Percentiles rank a stretch among this genome's conserved stretches.
phyloP scores from a whole-genome alignment of 2,113 vertebrate genomes.

The Equus przewalskii region DNA sequence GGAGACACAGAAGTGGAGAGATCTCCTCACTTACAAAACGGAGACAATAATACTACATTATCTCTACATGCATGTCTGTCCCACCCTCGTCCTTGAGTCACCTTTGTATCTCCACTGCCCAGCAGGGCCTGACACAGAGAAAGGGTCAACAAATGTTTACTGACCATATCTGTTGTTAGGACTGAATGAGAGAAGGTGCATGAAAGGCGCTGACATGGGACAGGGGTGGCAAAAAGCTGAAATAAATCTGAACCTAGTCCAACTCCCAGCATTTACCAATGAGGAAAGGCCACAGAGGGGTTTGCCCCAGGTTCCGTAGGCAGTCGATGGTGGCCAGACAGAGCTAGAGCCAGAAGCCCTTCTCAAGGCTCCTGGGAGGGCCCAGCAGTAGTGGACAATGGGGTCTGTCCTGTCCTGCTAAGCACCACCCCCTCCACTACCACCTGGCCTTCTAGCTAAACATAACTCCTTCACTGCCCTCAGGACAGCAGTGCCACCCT shows the following conservation, averaged over 20 bases:
- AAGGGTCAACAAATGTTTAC: constrained; percentile 23
- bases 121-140: not conserved
- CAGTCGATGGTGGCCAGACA: not conserved
- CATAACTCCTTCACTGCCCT: not conserved
- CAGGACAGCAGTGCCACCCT: not conserved
- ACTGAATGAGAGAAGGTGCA: not conserved
- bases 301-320: not conserved
- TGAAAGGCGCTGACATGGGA: not conserved
- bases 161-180: not conserved
- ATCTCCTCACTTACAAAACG: constrained; percentile 11
- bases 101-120: constrained; percentile 18
- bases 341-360: not conserved
- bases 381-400: not conserved
- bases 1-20: not conserved
- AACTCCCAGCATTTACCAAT: not conserved
- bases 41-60: not conserved
- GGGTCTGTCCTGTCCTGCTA: not conserved
- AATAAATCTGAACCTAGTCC: not conserved
- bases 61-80: not conserved
- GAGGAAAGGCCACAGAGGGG: not conserved
- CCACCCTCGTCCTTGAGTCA: not conserved
- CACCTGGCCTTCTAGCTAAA: not conserved
- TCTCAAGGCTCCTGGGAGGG: not conserved
- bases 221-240: not conserved
- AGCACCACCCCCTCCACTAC: not conserved